Conservation (phyloP, 2,888 invertebrate species). For the Pemphredon lugubris region DNA sequence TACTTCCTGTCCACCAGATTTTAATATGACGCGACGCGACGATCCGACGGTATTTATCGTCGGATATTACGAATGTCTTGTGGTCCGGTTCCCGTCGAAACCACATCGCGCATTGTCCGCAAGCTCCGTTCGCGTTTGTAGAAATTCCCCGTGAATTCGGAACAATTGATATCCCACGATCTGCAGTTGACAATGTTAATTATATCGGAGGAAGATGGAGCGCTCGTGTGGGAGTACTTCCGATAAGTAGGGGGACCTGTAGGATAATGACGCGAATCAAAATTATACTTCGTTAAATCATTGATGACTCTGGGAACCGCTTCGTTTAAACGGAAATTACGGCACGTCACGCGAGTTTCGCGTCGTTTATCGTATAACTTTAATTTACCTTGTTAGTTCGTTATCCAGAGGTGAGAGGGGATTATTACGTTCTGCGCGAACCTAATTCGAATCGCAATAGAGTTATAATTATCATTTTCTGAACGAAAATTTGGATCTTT, state of each 20-base stretch:
- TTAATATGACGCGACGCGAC: neutral
- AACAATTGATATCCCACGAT: neutral
- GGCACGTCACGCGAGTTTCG: neutral
- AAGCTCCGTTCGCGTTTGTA: neutral
- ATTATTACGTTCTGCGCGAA: too few relatives aligned
- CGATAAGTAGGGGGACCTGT: conserved; percentile 1
- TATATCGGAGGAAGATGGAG: neutral
- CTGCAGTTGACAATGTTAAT: conserved; percentile 43
- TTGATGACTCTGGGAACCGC: conserved; percentile 10
- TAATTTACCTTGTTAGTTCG: too few relatives aligned
- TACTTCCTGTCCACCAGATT: neutral
- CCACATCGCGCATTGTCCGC: neutral
- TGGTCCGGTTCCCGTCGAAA: neutral
- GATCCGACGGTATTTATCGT: neutral
- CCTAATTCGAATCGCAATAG: too few relatives aligned
- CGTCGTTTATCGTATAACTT: too few relatives aligned
- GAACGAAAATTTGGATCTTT: too few relatives aligned
- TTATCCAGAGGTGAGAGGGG: too few relatives aligned
- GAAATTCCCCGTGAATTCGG: neutral
- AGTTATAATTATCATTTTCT: too few relatives aligned
- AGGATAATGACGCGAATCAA: conserved; percentile 31
- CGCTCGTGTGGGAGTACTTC: neutral
- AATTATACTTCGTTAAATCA: conserved; percentile 20
- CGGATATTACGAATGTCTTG: neutral
- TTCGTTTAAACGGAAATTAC: conserved; percentile 7